Conservation (phyloP, 2,888 invertebrate species). For the Cosmorhoe ocellata region DNA sequence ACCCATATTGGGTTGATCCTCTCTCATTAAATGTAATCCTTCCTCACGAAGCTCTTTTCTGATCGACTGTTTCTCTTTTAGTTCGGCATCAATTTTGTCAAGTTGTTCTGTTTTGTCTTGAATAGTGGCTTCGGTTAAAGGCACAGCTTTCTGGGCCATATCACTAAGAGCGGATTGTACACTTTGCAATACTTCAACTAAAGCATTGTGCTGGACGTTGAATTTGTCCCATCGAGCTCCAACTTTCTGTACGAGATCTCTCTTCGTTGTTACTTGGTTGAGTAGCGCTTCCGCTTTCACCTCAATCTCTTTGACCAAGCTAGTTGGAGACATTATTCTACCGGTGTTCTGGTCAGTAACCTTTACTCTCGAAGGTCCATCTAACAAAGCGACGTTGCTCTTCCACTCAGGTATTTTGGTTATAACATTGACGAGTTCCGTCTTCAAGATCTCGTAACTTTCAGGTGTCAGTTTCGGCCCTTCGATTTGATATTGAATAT, state of each 20-base stretch:
- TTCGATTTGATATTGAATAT: conserved; percentile 90
- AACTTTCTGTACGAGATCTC: conserved; percentile 86
- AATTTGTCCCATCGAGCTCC: conserved; percentile 91
- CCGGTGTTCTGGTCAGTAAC: conserved; percentile 87
- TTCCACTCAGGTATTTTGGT: conserved; percentile 88
- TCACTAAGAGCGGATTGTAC: conserved; percentile 82
- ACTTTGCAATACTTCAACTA: conserved; percentile 84
- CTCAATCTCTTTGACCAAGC: conserved; percentile 88
- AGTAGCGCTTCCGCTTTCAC: conserved; percentile 86
- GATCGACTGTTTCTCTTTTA: conserved; percentile 83
- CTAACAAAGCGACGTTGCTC: conserved; percentile 85
- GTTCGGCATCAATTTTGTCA: conserved; percentile 79
- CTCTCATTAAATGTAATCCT: conserved; percentile 90
- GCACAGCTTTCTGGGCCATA: conserved; percentile 77
- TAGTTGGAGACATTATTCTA: conserved; percentile 87
- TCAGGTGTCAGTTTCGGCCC: conserved; percentile 87
- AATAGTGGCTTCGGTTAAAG: conserved; percentile 72
- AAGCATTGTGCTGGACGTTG: conserved; percentile 86
- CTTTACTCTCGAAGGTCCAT: conserved; percentile 85
- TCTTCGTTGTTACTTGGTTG: conserved; percentile 85
- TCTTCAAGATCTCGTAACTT: conserved; percentile 86
- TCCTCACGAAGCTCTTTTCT: conserved; percentile 90
- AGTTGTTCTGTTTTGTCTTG: conserved; percentile 77
- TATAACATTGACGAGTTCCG: conserved; percentile 86
- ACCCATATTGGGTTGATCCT: conserved; percentile 90